phyloP scores from a whole-genome alignment of 2,888 invertebrate species.

The Andricus quercusramuli region DNA sequence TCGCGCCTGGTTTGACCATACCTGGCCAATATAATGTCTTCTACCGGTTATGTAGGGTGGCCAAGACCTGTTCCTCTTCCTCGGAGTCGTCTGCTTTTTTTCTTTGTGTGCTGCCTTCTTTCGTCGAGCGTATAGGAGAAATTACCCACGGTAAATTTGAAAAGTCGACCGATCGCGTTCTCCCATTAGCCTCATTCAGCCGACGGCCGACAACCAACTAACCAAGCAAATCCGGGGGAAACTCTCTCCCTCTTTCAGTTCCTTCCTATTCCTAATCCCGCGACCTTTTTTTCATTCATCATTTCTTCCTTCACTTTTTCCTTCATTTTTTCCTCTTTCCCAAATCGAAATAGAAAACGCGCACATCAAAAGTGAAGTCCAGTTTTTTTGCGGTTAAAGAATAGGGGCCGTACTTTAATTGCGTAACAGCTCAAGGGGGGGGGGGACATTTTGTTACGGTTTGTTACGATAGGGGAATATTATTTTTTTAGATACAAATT shows the following conservation, averaged over 20 bases:
- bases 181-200: conserved; percentile 75
- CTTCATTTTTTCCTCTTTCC: not conserved
- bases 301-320: too few species aligned
- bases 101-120: conserved; percentile 51
- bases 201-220: conserved; percentile 16
- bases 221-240: conserved; percentile 59
- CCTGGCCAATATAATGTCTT: conserved; percentile 71
- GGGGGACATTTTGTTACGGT: too few species aligned
- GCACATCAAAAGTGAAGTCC: too few species aligned
- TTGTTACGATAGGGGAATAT: too few species aligned
- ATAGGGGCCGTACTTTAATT: too few species aligned
- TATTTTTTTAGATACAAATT: too few species aligned
- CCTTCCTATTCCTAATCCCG: not conserved
- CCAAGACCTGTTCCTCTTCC: conserved; percentile 62
- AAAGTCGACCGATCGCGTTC: conserved; percentile 69
- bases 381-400: too few species aligned
- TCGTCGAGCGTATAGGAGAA: conserved; percentile 73
- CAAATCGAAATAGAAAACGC: too few species aligned
- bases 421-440: too few species aligned
- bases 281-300: too few species aligned
- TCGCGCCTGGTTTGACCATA: conserved; percentile 71
- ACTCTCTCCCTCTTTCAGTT: conserved; percentile 55
- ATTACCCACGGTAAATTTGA: conserved; percentile 69
- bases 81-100: conserved; percentile 65
- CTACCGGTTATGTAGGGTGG: conserved; percentile 64